A percentile compares a stretch with the other conserved stretches of the same genome.
phyloP scores from a whole-genome alignment of 1,140 invertebrate species.

The Ditylenchus dipsaci region DNA sequence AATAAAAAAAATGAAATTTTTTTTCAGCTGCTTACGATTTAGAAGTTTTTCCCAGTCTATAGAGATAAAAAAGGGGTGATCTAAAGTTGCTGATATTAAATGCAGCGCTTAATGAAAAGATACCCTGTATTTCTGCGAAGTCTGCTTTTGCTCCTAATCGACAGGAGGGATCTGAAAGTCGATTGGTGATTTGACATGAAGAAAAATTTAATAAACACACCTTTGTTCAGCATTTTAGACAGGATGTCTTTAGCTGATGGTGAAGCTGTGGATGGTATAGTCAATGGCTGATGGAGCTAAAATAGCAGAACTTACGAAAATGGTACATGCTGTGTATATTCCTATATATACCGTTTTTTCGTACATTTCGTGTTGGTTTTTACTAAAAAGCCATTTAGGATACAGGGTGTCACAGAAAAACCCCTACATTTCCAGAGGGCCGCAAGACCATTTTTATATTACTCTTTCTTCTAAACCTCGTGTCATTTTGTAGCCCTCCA shows the following conservation, averaged over 20 bases:
- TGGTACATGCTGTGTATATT: too few species aligned
- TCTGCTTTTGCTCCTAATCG: conserved; percentile 48
- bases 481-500: too few species aligned
- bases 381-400: conserved; percentile 18
- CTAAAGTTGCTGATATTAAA: conserved; percentile 70
- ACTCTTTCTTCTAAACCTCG: too few species aligned
- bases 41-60: conserved; percentile 85
- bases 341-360: conserved; percentile 40
- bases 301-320: too few species aligned
- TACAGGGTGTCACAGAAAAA: too few species aligned
- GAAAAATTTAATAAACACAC: background rate
- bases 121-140: conserved; percentile 63
- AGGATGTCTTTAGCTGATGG: conserved; percentile 39
- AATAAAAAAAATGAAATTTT: too few species aligned
- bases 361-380: conserved; percentile 56
- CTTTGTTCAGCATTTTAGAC: conserved; percentile 44
- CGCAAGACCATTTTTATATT: too few species aligned
- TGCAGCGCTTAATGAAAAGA: background rate
- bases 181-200: background rate
- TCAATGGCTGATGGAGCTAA: conserved; percentile 44
- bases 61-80: conserved; percentile 81
- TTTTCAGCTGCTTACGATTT: conserved; percentile 69
- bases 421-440: too few species aligned
- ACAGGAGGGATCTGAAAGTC: conserved; percentile 28
- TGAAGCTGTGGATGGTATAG: conserved; percentile 38